phyloP scores from a whole-genome alignment of 2,888 invertebrate genomes.

The Tetanocera ferruginea region DNA sequence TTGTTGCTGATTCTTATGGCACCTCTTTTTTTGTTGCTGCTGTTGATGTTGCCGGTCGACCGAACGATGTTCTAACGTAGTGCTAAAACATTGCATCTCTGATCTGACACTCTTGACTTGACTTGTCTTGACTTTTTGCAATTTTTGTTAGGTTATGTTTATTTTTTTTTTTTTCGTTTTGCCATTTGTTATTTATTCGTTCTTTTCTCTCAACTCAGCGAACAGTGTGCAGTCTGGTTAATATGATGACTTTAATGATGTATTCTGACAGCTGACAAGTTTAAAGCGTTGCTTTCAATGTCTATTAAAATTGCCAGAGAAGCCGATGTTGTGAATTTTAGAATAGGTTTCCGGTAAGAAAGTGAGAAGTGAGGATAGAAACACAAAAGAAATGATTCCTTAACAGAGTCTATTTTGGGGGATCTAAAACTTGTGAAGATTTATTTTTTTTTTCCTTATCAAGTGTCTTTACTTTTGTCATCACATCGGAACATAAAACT shows the following conservation, averaged over 20 bases:
- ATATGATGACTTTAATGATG: conserved; percentile 4
- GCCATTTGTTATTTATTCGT: background rate
- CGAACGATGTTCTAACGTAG: conserved; percentile 13
- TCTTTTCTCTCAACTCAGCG: conserved; percentile 1
- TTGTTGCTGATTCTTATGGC: conserved; percentile 6
- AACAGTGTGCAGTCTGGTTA: background rate
- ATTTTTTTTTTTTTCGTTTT: background rate
- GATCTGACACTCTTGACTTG: conserved; percentile 32
- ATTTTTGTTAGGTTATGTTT: background rate
- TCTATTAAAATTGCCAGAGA: background rate
- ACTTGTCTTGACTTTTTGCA: conserved; percentile 11
- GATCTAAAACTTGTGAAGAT: too few species aligned
- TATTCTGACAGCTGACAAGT: conserved; percentile 16
- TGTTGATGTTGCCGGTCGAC: background rate
- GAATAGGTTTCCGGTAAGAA: too few species aligned
- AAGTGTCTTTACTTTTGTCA: too few species aligned
- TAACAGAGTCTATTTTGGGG: too few species aligned
- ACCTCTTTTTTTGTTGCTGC: conserved; percentile 19
- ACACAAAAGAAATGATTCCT: too few species aligned
- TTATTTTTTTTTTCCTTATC: too few species aligned
- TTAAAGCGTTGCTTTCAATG: background rate
- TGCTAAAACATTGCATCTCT: conserved; percentile 35
- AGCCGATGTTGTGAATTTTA: too few species aligned
- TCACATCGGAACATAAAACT: too few species aligned
- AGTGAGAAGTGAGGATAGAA: too few species aligned